Conservation (phyloP, 2,797 vertebrate genomes). For the Octomys mimax region DNA sequence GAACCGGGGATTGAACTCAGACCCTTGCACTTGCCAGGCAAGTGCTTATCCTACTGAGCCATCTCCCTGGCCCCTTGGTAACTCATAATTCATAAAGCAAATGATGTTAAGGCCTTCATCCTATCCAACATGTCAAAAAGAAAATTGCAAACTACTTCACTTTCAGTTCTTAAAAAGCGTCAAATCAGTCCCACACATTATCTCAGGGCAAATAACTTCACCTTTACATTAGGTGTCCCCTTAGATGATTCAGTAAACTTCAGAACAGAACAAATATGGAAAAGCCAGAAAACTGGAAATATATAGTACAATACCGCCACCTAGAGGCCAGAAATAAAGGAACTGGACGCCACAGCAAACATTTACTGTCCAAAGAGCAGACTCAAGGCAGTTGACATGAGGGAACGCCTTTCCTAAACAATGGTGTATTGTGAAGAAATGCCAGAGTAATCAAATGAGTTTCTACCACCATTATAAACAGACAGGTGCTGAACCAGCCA, state of each 20-base stretch:
- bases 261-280: not conserved
- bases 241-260: slow-evolving; percentile 37
- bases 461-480: not conserved
- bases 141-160: slow-evolving; percentile 4
- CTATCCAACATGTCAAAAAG: slow-evolving; percentile 41
- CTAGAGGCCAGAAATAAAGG: slow-evolving; percentile 65
- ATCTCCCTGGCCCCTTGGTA: no score
- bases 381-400: not conserved
- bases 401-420: not conserved
- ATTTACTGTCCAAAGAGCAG: not conserved
- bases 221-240: slow-evolving; percentile 25
- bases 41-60: no score
- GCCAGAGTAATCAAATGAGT: not conserved
- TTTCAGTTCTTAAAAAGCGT: slow-evolving; percentile 28
- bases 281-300: not conserved
- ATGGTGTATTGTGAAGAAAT: not conserved
- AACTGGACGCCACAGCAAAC: not conserved
- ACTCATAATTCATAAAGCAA: not conserved
- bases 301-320: slow-evolving; percentile 77
- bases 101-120: not conserved
- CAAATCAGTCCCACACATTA: slow-evolving; percentile 40
- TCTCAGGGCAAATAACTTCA: slow-evolving; percentile 43
- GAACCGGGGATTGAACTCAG: no score
- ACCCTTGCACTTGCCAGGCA: no score
- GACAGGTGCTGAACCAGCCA: not conserved